Evolutionary conservation across 2,113 vertebrate genomes (phyloP).

Genomic region (Pollachius pollachius): DNA sequence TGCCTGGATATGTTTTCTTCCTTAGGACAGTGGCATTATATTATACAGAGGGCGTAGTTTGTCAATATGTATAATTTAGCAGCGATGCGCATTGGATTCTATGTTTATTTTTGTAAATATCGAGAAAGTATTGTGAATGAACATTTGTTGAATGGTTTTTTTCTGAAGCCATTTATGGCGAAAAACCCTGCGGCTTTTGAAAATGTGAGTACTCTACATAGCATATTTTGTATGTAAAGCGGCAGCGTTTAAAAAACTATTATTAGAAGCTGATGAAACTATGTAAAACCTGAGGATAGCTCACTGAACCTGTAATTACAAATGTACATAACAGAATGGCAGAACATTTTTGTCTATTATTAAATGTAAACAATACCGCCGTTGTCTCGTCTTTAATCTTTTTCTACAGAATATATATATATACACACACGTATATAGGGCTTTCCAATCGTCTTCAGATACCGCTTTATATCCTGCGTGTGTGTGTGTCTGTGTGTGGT

Average conservation of each 20-base stretch:
- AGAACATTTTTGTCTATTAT: slow-evolving; percentile 81
- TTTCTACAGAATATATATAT: not conserved
- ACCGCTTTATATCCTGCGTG: not conserved
- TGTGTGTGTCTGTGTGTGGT: not conserved
- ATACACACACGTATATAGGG: no score
- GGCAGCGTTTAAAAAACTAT: slow-evolving; percentile 76
- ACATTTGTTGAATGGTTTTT: slow-evolving; percentile 80
- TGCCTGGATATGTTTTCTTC: slow-evolving; percentile 16
- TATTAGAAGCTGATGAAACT: slow-evolving; percentile 59
- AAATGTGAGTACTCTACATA: slow-evolving; percentile 64
- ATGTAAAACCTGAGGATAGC: slow-evolving; percentile 79
- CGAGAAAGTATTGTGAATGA: slow-evolving; percentile 91
- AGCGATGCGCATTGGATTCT: slow-evolving; percentile 69
- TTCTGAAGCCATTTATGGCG: slow-evolving; percentile 68
- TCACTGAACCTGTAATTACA: slow-evolving; percentile 87
- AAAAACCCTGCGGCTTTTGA: slow-evolving; percentile 70
- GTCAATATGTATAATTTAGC: slow-evolving; percentile 97
- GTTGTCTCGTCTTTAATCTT: not conserved
- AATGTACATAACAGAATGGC: slow-evolving; percentile 88
- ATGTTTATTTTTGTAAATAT: slow-evolving; percentile 84
- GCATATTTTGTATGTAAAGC: slow-evolving; percentile 91
- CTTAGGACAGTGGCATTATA: slow-evolving; percentile 70
- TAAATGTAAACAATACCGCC: slow-evolving; percentile 77
- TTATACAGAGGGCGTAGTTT: slow-evolving; percentile 77
- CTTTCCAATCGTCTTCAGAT: not conserved